Percentiles rank a stretch among this genome's conserved stretches.
phyloP scores from a whole-genome alignment of 2,797 vertebrate species.

The Falco cherrug region DNA sequence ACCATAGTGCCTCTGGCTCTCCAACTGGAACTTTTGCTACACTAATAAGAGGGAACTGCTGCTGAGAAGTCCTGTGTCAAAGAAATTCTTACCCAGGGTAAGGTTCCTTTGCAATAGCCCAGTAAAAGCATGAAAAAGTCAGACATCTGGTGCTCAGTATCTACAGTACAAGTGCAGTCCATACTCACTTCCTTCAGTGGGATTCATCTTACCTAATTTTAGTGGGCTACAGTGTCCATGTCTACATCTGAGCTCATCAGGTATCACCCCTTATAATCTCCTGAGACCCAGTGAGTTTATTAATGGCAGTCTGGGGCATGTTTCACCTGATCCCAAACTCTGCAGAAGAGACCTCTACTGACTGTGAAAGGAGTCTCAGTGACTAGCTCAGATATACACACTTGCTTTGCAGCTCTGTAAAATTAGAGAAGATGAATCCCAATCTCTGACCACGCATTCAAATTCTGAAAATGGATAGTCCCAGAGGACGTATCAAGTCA shows the following conservation, averaged over 20 bases:
- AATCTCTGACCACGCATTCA: not conserved
- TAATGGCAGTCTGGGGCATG: not conserved
- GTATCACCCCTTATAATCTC: not conserved
- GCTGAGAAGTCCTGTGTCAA: not conserved
- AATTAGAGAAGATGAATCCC: not conserved
- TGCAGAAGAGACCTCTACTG: not conserved
- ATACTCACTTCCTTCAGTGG: not conserved
- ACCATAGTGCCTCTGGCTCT: not conserved
- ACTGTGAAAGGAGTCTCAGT: not conserved
- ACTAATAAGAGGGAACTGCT: not conserved
- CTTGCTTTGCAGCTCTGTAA: not conserved
- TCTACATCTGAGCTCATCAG: not conserved
- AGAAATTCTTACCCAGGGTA: not conserved
- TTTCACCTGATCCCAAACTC: not conserved
- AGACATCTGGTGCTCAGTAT: not conserved
- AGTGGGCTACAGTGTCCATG: not conserved
- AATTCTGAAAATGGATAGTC: not conserved
- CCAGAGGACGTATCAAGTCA: not conserved
- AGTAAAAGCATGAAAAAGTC: not conserved
- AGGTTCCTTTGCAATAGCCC: not conserved
- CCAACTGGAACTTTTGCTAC: not conserved
- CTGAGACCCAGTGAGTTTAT: not conserved
- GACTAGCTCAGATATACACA: not conserved
- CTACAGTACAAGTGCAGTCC: not conserved
- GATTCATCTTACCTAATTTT: not conserved